A percentile compares a stretch with the other conserved stretches of the same genome.
phyloP scores from a whole-genome alignment of 1,140 invertebrate genomes.

The Meteorus sp. region DNA sequence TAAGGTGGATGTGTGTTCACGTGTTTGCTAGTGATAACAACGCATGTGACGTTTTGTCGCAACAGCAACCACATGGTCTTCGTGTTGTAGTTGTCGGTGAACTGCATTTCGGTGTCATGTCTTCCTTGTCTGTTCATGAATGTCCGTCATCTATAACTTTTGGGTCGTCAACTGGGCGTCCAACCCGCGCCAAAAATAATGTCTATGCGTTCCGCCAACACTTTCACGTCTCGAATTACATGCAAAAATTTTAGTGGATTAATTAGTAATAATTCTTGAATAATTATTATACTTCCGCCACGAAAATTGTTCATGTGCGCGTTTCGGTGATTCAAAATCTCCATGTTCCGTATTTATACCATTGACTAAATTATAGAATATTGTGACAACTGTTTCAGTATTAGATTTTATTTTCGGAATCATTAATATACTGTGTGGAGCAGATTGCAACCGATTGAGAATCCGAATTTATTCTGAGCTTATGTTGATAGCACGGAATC shows the following conservation, averaged over 20 bases:
- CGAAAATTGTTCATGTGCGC: slow-evolving; percentile 4
- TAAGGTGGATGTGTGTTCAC: neutral
- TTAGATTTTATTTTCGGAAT: too few species aligned
- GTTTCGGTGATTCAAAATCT: too few species aligned
- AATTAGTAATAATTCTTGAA: slow-evolving; percentile 4
- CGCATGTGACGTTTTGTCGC: slow-evolving; percentile 1
- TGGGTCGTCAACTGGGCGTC: slow-evolving; percentile 18
- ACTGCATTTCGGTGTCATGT: neutral
- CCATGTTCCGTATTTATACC: too few species aligned
- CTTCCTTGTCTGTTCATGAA: neutral
- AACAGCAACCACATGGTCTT: slow-evolving; percentile 14
- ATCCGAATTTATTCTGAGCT: too few species aligned
- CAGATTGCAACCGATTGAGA: too few species aligned
- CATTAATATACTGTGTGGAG: too few species aligned
- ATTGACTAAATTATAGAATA: too few species aligned
- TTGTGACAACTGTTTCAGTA: too few species aligned
- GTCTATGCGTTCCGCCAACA: slow-evolving; percentile 18
- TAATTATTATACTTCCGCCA: neutral
- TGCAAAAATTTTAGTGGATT: neutral
- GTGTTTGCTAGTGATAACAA: neutral
- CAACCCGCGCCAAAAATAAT: slow-evolving; percentile 26
- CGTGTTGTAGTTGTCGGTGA: neutral
- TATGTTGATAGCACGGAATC: too few species aligned
- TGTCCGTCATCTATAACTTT: neutral
- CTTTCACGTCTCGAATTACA: slow-evolving; percentile 25